Evolutionary conservation across 2,797 vertebrate genomes (phyloP).

Genomic region (Scolopax bukidnonensis): DNA sequence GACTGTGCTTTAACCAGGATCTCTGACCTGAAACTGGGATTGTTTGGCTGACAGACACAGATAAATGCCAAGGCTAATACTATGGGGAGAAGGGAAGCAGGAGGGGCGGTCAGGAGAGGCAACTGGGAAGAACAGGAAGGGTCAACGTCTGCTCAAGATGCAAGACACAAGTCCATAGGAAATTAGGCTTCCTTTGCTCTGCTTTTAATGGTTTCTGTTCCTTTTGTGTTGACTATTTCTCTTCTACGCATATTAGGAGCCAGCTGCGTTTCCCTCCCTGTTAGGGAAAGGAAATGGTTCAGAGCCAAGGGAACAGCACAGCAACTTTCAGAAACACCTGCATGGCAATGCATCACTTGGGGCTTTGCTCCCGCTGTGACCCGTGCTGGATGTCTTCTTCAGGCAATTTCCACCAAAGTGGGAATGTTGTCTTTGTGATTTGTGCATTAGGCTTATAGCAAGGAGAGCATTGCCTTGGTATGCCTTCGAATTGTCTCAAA

Average conservation of each 20-base stretch:
- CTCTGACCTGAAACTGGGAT: not conserved
- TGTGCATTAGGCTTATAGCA: not conserved
- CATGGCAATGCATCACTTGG: not conserved
- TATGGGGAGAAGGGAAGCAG: slow-evolving; percentile 11
- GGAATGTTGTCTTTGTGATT: not conserved
- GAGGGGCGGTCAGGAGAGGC: not conserved
- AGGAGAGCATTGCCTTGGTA: not conserved
- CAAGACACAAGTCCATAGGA: slow-evolving; percentile 47
- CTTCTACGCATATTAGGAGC: slow-evolving; percentile 28
- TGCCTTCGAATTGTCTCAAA: accelerated
- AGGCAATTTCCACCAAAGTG: not conserved
- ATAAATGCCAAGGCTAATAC: slow-evolving; percentile 30
- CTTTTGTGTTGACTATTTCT: slow-evolving; percentile 51
- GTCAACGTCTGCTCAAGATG: slow-evolving; percentile 18
- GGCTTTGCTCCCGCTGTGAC: not conserved
- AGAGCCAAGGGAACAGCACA: slow-evolving; percentile 41
- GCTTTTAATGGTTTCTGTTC: slow-evolving; percentile 18
- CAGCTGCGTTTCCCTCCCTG: slow-evolving; percentile 53
- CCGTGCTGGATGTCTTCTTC: not conserved
- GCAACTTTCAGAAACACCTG: slow-evolving; percentile 49
- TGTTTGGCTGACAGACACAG: slow-evolving; percentile 25
- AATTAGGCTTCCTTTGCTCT: slow-evolving; percentile 51
- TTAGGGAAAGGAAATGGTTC: slow-evolving; percentile 45
- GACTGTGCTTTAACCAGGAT: not conserved
- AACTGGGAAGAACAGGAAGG: slow-evolving; percentile 35